These are phyloP conservation scores for Octodon degus DNA, from an alignment of 2,113 vertebrate species.

Conservation along the genomic window DNA sequence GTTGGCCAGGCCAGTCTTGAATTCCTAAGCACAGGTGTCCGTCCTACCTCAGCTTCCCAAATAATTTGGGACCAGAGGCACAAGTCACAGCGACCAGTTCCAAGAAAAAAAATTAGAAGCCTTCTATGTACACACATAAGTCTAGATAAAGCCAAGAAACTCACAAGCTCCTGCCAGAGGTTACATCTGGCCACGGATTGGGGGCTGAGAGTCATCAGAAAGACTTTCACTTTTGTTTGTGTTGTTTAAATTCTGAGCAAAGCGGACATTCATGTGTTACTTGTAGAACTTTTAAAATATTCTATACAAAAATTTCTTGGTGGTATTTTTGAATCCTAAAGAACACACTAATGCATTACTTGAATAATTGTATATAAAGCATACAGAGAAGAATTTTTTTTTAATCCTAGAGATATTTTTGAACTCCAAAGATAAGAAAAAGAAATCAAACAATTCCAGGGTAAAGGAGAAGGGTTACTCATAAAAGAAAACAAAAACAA, in stretches of 20 bases:
- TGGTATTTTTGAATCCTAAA: slow-evolving; percentile 76
- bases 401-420: slow-evolving; percentile 75
- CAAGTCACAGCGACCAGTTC: background rate
- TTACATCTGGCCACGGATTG: background rate
- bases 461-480: slow-evolving; percentile 47
- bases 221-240: slow-evolving; percentile 9
- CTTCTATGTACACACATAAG: background rate
- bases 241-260: slow-evolving; percentile 60
- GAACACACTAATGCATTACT: slow-evolving; percentile 78
- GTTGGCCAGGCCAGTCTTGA: background rate
- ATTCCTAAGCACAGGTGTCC: background rate
- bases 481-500: slow-evolving; percentile 64
- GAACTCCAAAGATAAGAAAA: slow-evolving; percentile 70
- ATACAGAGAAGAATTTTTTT: slow-evolving; percentile 43
- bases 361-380: slow-evolving; percentile 79
- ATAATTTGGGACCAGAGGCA: background rate
- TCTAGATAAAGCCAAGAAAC: background rate
- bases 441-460: slow-evolving; percentile 63
- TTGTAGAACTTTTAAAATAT: slow-evolving; percentile 68
- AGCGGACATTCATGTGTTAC: slow-evolving; percentile 49
- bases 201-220: background rate
- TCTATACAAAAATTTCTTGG: slow-evolving; percentile 65
- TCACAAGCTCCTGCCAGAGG: background rate
- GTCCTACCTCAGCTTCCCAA: background rate
- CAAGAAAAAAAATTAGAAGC: background rate